A percentile compares a stretch with the other conserved stretches of the same genome.
Evolutionary conservation across 2,113 vertebrate genomes (phyloP).

Genomic region (Rhagologus leucostigma): DNA sequence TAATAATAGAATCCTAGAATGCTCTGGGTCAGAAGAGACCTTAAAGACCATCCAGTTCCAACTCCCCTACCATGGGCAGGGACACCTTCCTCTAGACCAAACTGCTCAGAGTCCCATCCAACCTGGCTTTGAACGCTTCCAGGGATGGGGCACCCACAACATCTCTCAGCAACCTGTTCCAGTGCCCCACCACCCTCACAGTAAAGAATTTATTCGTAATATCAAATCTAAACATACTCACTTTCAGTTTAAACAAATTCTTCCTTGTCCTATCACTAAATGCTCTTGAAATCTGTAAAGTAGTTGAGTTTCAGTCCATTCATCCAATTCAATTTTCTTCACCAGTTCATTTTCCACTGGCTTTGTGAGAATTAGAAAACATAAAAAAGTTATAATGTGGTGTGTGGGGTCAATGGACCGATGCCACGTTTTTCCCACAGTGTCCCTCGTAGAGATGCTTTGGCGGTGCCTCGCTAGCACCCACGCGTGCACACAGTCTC

Average conservation of each 20-base stretch:
- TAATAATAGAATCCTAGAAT: not conserved
- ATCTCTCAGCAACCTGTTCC: not conserved
- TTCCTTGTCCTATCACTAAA: not conserved
- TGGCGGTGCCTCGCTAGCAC: too few relatives aligned
- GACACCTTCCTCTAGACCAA: not conserved
- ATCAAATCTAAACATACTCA: not conserved
- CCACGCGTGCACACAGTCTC: too few relatives aligned
- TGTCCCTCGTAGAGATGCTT: too few relatives aligned
- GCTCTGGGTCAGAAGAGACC: not conserved
- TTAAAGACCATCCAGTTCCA: not conserved
- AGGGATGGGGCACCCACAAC: not conserved
- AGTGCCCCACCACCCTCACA: not conserved
- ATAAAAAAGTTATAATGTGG: too few relatives aligned
- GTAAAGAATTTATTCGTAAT: not conserved
- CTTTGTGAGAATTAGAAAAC: not conserved
- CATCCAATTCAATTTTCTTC: not conserved
- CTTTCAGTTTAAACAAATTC: not conserved
- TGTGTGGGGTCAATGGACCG: too few relatives aligned
- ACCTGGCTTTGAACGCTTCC: not conserved
- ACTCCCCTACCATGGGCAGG: not conserved
- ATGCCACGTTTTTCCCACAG: too few relatives aligned
- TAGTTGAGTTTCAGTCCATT: not conserved
- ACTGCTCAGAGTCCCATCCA: not conserved
- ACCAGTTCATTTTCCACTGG: not conserved
- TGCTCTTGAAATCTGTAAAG: not conserved